These are phyloP conservation scores for Collichthys lucidus DNA, from an alignment of 2,113 vertebrate genomes.

Conservation along the genomic window DNA sequence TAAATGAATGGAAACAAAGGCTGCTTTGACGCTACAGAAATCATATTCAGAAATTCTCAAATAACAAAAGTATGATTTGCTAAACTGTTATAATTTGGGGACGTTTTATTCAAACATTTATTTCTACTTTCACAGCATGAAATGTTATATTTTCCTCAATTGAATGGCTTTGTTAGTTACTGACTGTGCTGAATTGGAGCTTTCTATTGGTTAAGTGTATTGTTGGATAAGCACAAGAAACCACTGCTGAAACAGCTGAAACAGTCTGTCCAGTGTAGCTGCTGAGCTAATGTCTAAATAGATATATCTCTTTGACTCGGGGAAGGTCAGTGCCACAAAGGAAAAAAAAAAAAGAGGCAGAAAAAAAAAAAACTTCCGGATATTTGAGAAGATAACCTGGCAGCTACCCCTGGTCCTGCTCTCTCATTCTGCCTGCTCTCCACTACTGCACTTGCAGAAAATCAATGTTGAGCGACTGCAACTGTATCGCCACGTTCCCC, in stretches of 20 bases:
- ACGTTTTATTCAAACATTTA: background rate
- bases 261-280: slow-evolving; percentile 50
- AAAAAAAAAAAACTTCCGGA: slow-evolving; percentile 80
- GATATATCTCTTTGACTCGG: slow-evolving; percentile 70
- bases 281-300: slow-evolving; percentile 77
- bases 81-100: background rate
- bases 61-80: background rate
- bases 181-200: slow-evolving; percentile 38
- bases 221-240: slow-evolving; percentile 42
- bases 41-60: slow-evolving; percentile 2
- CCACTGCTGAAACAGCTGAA: slow-evolving; percentile 63
- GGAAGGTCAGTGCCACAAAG: slow-evolving; percentile 80
- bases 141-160: background rate
- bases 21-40: background rate
- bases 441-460: slow-evolving; percentile 82
- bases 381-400: slow-evolving; percentile 86
- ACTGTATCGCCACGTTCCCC: slow-evolving; percentile 79
- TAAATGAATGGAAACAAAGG: background rate
- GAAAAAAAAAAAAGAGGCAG: slow-evolving; percentile 57
- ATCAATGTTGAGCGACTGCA: slow-evolving; percentile 82
- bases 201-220: slow-evolving; percentile 37
- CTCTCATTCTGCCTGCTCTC: slow-evolving; percentile 75
- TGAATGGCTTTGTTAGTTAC: slow-evolving; percentile 20
- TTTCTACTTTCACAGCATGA: too few relatives aligned
- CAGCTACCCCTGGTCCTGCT: slow-evolving; percentile 63